Base-by-base conservation (phyloP, 2,888 invertebrate species). In the Hermaeophaga mercurialis region DNA sequence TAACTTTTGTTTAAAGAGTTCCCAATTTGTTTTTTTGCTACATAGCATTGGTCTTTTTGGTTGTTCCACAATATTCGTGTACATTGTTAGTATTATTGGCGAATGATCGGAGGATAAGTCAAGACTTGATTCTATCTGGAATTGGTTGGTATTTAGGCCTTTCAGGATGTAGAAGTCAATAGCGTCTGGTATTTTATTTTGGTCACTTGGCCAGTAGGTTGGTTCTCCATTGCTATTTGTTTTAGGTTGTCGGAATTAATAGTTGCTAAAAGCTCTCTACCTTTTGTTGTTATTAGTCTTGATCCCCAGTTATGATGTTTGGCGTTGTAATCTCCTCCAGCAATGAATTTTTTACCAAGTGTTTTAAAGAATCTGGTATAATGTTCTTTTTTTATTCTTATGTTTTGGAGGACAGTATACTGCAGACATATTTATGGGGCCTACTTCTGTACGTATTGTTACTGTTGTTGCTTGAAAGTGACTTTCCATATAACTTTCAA, bases 371-470 rank as follows among this genome's bases (percentile, higher is more conserved):
- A 26, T 22, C 15, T 18, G 11, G 2, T 26, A 12, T 26, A 39
- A 12, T 47, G 15, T 47, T 33, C 24, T 33, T 11, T 11, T n/a
- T 3, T 33, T 33, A 14, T 14, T 33, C 12, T 33, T 33, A 14
- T 33, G 33, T 31, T 31, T 45, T 31, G 31, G 17, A 11, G 45
- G 45, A 28, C 45, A 15, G 17, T 45, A 45, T 1, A 31, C n/a
- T 28, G 45, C 49, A 55, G 57, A 24, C 54, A 61, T 14, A 15
- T 26, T 41, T 6, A 34, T 17, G 7, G 18, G 39, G 11, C 33
- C 14, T 33, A 14, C 33, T 33, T 33, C 14, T 11, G 33, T 14
- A 33, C 14, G 11, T 12, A 33, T 11, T 33, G 11, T 14, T 33
- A 12, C 12, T 33, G 14, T 33, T 33, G 33, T 33, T 33, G 33